phyloP scores from a whole-genome alignment of 2,888 invertebrate species.

The Dorcus parallelipipedus region DNA sequence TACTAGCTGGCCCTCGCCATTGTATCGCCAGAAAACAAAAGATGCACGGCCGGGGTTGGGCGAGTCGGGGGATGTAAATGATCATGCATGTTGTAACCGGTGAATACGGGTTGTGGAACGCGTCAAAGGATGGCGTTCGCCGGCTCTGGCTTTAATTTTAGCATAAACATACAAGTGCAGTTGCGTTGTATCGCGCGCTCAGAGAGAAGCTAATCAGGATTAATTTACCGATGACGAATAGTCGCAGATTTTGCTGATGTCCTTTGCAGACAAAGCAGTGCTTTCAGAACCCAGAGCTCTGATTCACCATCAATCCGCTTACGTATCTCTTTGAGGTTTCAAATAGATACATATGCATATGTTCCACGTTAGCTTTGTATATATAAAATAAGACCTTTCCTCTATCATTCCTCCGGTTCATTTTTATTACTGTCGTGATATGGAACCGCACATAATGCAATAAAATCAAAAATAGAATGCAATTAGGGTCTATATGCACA shows the following conservation, averaged over 20 bases:
- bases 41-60: constrained; percentile 18
- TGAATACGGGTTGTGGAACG: background rate
- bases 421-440: no score
- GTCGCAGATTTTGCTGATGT: constrained; percentile 33
- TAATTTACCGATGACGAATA: constrained; percentile 39
- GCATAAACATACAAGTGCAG: background rate
- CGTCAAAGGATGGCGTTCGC: background rate
- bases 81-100: constrained; percentile 15
- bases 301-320: constrained; percentile 43
- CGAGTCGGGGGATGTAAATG: constrained; percentile 20
- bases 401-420: no score
- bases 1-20: constrained; percentile 23
- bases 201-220: constrained; percentile 34
- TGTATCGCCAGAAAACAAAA: constrained; percentile 25
- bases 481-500: no score
- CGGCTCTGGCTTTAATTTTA: background rate
- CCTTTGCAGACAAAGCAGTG: constrained; percentile 27
- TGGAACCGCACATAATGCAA: no score
- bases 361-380: no score
- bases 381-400: no score
- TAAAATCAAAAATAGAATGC: no score
- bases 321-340: constrained; percentile 34
- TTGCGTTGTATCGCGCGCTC: background rate
- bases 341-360: background rate
- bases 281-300: constrained; percentile 35